Conservation (phyloP, 2,888 invertebrate genomes). For the Lasioglossum pauxillum region DNA sequence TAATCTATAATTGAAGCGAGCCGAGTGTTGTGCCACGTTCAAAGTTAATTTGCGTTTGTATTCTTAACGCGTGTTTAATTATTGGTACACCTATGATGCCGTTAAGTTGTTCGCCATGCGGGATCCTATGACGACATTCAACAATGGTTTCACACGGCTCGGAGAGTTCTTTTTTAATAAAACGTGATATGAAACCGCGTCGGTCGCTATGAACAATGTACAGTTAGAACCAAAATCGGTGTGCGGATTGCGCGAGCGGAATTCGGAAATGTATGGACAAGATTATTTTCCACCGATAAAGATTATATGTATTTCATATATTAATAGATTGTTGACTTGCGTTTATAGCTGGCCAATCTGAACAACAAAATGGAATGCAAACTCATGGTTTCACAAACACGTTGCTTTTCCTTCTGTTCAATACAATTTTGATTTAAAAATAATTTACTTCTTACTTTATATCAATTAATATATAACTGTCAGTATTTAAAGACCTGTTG, state of each 20-base stretch:
- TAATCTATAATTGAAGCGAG: neutral
- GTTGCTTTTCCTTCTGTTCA: neutral
- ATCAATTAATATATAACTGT: no score
- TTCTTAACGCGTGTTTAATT: slow-evolving; percentile 28
- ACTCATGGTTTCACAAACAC: neutral
- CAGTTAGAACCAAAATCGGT: neutral
- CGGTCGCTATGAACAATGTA: neutral
- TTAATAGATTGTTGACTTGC: neutral
- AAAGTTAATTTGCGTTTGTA: slow-evolving; percentile 11
- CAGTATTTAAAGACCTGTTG: no score
- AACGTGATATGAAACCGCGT: neutral
- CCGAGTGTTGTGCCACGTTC: neutral
- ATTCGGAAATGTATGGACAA: neutral
- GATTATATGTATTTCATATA: neutral
- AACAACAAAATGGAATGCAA: neutral
- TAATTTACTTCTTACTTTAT: neutral
- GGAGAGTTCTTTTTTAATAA: neutral
- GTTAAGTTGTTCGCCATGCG: slow-evolving; percentile 20
- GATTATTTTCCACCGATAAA: neutral
- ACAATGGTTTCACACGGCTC: slow-evolving; percentile 8
- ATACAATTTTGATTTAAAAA: neutral
- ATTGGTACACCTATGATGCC: slow-evolving; percentile 8
- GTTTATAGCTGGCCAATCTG: neutral
- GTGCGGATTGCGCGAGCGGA: neutral
- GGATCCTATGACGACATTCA: slow-evolving; percentile 19